Percentiles rank a stretch among this genome's conserved stretches.
Conservation (phyloP, 2,113 vertebrate genomes). For the Corythornis cristatus region DNA sequence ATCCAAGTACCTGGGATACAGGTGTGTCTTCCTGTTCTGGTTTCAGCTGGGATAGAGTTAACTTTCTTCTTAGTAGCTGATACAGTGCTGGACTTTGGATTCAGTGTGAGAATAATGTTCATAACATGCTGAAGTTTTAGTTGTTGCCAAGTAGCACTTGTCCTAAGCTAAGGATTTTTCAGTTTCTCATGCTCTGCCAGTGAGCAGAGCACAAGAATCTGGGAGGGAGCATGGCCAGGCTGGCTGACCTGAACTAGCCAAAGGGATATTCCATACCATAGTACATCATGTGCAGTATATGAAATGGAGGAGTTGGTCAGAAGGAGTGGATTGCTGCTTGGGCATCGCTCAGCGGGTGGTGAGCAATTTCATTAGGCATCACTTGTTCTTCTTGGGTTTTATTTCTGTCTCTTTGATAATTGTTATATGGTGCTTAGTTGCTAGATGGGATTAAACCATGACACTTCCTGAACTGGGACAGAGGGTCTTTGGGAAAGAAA, state of each 20-base stretch:
- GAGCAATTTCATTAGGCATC: neutral
- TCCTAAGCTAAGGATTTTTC: neutral
- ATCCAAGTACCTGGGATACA: rapidly evolving
- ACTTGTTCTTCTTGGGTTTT: neutral
- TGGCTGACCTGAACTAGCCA: neutral
- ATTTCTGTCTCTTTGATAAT: neutral
- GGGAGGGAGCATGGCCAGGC: neutral
- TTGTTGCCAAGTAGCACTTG: neutral
- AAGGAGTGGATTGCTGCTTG: neutral
- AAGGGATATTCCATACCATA: neutral
- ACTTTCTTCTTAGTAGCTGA: neutral
- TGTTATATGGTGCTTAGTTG: neutral
- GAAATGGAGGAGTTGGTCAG: neutral
- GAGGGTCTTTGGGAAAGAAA: neutral
- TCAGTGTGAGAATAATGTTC: neutral
- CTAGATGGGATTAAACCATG: neutral
- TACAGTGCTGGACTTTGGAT: neutral
- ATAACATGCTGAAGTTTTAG: neutral
- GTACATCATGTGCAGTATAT: neutral
- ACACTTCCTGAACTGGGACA: neutral
- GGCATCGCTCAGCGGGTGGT: neutral
- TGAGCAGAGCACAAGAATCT: neutral
- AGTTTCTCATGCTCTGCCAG: neutral
- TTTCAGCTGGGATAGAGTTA: neutral
- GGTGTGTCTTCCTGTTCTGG: neutral